These are phyloP conservation scores for Cotesia congregata DNA, from an alignment of 2,888 invertebrate genomes.

Conservation along the genomic window DNA sequence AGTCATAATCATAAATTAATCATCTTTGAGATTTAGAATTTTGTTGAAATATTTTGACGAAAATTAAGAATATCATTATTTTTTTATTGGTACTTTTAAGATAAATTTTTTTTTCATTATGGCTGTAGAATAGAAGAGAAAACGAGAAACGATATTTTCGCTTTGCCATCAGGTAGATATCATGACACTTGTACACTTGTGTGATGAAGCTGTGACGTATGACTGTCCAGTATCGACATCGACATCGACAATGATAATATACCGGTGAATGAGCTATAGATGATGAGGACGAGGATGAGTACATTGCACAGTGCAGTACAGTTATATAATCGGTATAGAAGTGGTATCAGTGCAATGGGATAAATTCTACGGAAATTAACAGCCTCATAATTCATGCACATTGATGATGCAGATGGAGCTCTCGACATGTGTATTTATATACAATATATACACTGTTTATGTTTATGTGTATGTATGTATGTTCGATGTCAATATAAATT, in stretches of 20 bases:
- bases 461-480: not conserved
- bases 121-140: not conserved
- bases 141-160: not conserved
- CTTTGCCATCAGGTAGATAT: not conserved
- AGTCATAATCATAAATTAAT: too few relatives aligned
- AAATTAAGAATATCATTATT: too few relatives aligned
- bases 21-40: too few relatives aligned
- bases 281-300: not conserved
- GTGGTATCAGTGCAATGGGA: not conserved
- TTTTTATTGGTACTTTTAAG: too few relatives aligned
- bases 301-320: slow-evolving; percentile 6
- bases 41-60: too few relatives aligned
- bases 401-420: slow-evolving; percentile 13
- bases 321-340: not conserved
- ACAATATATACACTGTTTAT: not conserved
- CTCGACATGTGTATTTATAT: slow-evolving; percentile 14
- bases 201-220: not conserved
- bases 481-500: slow-evolving; percentile 5
- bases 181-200: not conserved
- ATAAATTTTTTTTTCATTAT: too few relatives aligned
- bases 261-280: not conserved
- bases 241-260: not conserved
- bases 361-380: slow-evolving; percentile 37
- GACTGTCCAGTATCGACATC: not conserved
- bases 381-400: slow-evolving; percentile 27